Conservation (phyloP, 2,888 invertebrate species). For the Trissonchulus sp. region DNA sequence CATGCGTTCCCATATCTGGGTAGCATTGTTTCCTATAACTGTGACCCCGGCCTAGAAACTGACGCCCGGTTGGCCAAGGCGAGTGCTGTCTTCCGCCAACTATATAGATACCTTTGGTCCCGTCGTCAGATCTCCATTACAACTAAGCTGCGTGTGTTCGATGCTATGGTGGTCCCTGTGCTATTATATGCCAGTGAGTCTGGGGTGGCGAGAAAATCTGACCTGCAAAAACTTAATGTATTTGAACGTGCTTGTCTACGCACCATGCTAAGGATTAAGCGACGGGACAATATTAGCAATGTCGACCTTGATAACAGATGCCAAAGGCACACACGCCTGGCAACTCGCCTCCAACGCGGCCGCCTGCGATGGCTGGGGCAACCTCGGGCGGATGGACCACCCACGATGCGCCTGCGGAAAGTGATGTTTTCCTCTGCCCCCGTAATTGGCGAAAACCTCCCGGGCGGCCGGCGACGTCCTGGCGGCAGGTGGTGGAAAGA, state of each 20-base stretch:
- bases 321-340: too few relatives aligned
- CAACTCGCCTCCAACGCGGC: too few relatives aligned
- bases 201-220: neutral
- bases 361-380: too few relatives aligned
- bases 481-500: too few relatives aligned
- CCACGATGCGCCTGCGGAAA: too few relatives aligned
- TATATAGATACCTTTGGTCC: neutral
- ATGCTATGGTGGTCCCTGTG: neutral
- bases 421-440: too few relatives aligned
- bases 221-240: neutral
- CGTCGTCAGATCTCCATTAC: neutral
- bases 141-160: conserved; percentile 9
- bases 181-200: conserved; percentile 5
- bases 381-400: too few relatives aligned
- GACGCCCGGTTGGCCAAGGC: neutral
- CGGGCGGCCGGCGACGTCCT: too few relatives aligned
- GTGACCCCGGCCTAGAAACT: neutral
- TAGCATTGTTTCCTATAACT: neutral
- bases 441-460: too few relatives aligned
- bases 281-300: neutral
- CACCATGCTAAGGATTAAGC: neutral
- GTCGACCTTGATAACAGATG: too few relatives aligned
- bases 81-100: neutral
- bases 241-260: neutral
- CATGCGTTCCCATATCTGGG: conserved; percentile 17